phyloP scores from a whole-genome alignment of 1,140 invertebrate genomes.

The Zaprionus gabonicus region DNA sequence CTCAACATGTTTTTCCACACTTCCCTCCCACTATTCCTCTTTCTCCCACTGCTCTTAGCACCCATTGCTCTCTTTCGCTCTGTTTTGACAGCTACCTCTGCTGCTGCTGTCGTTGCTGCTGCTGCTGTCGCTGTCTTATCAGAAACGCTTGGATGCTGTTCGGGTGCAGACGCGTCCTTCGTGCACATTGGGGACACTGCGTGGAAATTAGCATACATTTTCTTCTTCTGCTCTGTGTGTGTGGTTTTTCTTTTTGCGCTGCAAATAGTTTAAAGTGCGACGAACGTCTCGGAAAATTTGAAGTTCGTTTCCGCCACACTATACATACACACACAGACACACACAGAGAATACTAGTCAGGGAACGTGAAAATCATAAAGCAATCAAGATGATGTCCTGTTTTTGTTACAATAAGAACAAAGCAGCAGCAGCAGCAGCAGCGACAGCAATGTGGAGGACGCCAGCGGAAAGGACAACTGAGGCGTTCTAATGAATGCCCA shows the following conservation, averaged over 20 bases:
- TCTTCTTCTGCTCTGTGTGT: constrained; percentile 1
- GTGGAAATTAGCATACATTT: constrained; percentile 1
- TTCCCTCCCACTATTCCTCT: neutral
- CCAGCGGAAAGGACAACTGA: constrained; percentile 36
- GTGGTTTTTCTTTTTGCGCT: constrained; percentile 16
- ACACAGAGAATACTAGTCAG: constrained; percentile 8
- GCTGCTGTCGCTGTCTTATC: constrained; percentile 55
- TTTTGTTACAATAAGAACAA: constrained; percentile 36
- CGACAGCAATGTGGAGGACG: neutral
- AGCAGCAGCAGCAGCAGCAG: neutral
- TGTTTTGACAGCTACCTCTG: neutral
- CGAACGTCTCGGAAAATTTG: constrained; percentile 38
- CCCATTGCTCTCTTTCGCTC: neutral
- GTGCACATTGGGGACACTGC: constrained; percentile 7
- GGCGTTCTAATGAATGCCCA: constrained; percentile 48
- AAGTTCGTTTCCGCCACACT: constrained; percentile 27
- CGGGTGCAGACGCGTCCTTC: constrained; percentile 62
- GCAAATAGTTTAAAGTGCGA: constrained; percentile 51
- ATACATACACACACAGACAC: constrained; percentile 28
- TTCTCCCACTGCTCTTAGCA: neutral
- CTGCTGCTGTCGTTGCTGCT: constrained; percentile 26
- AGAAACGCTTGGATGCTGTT: constrained; percentile 78
- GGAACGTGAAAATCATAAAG: constrained; percentile 33
- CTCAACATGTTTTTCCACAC: neutral
- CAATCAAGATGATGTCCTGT: constrained; percentile 19